A percentile compares a stretch with the other conserved stretches of the same genome.
Evolutionary conservation across 2,797 vertebrate genomes (phyloP).

Genomic region (Acanthurus tractus): DNA sequence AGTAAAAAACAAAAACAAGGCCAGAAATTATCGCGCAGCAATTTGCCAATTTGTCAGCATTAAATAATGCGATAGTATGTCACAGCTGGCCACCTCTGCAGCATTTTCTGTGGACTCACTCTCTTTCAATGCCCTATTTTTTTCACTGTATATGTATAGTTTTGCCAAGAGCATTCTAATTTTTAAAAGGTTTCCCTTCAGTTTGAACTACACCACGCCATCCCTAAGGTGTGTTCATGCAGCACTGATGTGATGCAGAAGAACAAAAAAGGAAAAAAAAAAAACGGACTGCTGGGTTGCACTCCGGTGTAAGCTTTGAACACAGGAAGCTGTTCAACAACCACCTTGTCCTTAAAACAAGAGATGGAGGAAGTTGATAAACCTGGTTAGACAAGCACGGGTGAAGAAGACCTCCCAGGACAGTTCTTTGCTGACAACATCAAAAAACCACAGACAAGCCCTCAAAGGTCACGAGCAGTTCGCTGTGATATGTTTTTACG

Average conservation of each 20-base stretch:
- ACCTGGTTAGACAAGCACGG: constrained; percentile 48
- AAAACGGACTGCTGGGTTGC: constrained; percentile 28
- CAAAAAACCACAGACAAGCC: constrained; percentile 54
- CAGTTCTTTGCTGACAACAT: constrained; percentile 59
- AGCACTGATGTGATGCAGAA: constrained; percentile 45
- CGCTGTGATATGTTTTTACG: constrained; percentile 40
- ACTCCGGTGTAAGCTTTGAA: constrained; percentile 22
- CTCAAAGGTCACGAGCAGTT: constrained; percentile 63
- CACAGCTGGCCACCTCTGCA: constrained; percentile 30
- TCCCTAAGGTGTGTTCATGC: constrained; percentile 49
- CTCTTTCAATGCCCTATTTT: constrained; percentile 36
- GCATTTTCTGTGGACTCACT: constrained; percentile 21
- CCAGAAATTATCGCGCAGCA: background rate
- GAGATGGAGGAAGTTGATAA: constrained; percentile 49
- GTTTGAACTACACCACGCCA: constrained; percentile 40
- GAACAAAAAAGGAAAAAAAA: background rate
- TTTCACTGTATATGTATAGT: background rate
- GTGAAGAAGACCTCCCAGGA: constrained; percentile 65
- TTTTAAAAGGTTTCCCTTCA: constrained; percentile 42
- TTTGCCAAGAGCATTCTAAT: constrained; percentile 39
- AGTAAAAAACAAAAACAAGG: background rate
- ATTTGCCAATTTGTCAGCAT: constrained; percentile 6
- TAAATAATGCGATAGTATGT: constrained; percentile 31
- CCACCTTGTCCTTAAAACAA: constrained; percentile 31
- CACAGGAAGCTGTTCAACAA: constrained; percentile 28